A percentile compares a stretch with the other conserved stretches of the same genome.
Evolutionary conservation across 1,140 invertebrate genomes (phyloP).

Genomic region (Ostrea edulis): DNA sequence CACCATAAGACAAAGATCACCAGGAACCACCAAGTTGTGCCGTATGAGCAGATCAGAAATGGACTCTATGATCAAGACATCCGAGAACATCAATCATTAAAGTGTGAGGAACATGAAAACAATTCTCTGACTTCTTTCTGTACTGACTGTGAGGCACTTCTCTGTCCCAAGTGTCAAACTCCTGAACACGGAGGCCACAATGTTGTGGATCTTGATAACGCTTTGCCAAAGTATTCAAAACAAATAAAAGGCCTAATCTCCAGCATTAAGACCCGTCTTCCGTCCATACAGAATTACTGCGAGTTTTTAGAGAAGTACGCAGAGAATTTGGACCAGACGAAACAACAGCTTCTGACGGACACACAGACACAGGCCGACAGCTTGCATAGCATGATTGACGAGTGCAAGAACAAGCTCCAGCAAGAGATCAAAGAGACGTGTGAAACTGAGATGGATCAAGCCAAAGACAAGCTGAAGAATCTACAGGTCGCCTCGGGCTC

Average conservation of each 20-base stretch:
- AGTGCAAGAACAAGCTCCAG: slow-evolving; percentile 59
- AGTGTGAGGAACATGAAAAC: slow-evolving; percentile 62
- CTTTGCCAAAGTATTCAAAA: slow-evolving; percentile 57
- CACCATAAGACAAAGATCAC: slow-evolving; percentile 75
- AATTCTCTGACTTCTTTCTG: slow-evolving; percentile 65
- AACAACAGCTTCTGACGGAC: slow-evolving; percentile 49
- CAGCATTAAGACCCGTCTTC: slow-evolving; percentile 62
- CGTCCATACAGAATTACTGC: slow-evolving; percentile 63
- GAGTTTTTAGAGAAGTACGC: slow-evolving; percentile 66
- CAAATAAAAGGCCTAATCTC: slow-evolving; percentile 65
- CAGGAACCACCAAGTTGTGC: slow-evolving; percentile 69
- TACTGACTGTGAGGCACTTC: slow-evolving; percentile 64
- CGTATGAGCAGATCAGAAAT: slow-evolving; percentile 68
- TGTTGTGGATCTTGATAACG: slow-evolving; percentile 57
- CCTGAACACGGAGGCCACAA: slow-evolving; percentile 67
- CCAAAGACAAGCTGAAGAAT: slow-evolving; percentile 59
- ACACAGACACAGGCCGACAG: slow-evolving; percentile 67
- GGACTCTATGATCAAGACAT: slow-evolving; percentile 75
- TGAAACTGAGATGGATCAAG: slow-evolving; percentile 59
- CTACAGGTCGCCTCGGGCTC: slow-evolving; percentile 59
- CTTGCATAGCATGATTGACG: slow-evolving; percentile 72
- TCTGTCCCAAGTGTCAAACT: slow-evolving; percentile 69
- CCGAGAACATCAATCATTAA: slow-evolving; percentile 61
- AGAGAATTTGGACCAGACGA: slow-evolving; percentile 58
- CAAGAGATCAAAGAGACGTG: slow-evolving; percentile 56